Evolutionary conservation across 64 coral and sea anemone species (phyloP).

Genomic region (Pachyseris speciosa): DNA sequence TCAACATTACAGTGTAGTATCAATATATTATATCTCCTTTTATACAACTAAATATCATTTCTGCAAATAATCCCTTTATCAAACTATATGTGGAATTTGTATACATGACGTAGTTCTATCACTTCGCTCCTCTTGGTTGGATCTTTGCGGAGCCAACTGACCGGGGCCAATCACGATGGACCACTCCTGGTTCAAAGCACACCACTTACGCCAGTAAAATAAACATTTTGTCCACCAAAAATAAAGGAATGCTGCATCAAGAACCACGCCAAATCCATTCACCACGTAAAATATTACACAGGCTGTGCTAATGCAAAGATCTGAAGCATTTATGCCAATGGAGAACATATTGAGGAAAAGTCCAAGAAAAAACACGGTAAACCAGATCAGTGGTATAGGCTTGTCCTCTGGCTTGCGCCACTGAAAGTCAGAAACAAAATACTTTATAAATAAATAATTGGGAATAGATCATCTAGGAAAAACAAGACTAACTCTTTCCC

Average conservation of each 20-base stretch:
- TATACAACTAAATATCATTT: too few species aligned
- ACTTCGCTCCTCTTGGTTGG: conserved; percentile 63
- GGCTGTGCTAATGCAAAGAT: conserved; percentile 82
- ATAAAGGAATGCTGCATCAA: conserved; percentile 89
- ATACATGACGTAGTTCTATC: conserved; percentile 61
- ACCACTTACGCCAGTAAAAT: conserved; percentile 95
- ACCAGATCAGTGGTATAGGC: conserved; percentile 91
- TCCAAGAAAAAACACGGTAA: conserved; percentile 86
- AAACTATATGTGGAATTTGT: conserved; percentile 88
- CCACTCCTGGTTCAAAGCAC: conserved; percentile 92
- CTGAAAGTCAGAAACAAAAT: conserved; percentile 52
- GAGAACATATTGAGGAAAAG: conserved; percentile 93
- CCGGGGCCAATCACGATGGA: conserved; percentile 64
- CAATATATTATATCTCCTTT: too few species aligned
- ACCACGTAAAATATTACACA: conserved; percentile 95
- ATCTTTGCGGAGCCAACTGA: background rate
- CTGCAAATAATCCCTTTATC: background rate
- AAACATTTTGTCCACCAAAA: conserved; percentile 97
- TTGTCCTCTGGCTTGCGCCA: conserved; percentile 92
- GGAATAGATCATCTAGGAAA: too few species aligned
- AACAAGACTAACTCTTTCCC: too few species aligned
- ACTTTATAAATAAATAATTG: background rate
- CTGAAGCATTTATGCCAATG: conserved; percentile 94
- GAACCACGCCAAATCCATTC: conserved; percentile 93
- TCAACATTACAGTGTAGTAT: too few species aligned